Conservation (phyloP, 2,888 invertebrate species). For the Rhamphomyia laevipes region DNA sequence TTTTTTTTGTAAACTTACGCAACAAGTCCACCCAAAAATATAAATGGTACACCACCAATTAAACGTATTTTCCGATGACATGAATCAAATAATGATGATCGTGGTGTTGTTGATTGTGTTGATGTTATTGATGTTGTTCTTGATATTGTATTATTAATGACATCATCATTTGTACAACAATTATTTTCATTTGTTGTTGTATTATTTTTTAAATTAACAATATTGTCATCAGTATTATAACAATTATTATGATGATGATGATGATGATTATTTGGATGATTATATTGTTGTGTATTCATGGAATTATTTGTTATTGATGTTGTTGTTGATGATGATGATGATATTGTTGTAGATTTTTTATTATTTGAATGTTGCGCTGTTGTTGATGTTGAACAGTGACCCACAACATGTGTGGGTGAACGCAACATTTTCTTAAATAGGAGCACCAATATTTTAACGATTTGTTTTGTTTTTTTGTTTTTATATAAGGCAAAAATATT, state of each 20-base stretch:
- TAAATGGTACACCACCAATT: conserved; percentile 54
- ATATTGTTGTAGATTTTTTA: conserved; percentile 18
- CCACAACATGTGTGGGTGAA: conserved; percentile 41
- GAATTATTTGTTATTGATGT: conserved; percentile 12
- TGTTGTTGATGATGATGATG: conserved; percentile 14
- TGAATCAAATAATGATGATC: conserved; percentile 56
- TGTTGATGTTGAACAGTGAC: conserved; percentile 31
- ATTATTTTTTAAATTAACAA: conserved; percentile 5
- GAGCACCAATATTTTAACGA: conserved; percentile 20
- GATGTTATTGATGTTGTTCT: conserved; percentile 21
- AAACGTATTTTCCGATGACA: conserved; percentile 61
- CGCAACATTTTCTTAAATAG: conserved; percentile 37
- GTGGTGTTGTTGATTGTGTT: conserved; percentile 41
- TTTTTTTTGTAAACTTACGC: conserved; percentile 45
- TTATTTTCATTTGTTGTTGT: conserved; percentile 6
- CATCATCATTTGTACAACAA: conserved; percentile 9
- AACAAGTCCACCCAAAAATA: conserved; percentile 56
- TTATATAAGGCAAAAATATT: conserved; percentile 4
- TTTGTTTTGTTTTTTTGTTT: no score
- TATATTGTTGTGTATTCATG: conserved; percentile 9
- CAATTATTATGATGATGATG: conserved; percentile 1
- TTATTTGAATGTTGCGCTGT: conserved; percentile 21
- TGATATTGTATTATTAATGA: conserved; percentile 20
- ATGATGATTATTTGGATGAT: conserved; percentile 11
- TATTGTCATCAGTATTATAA: conserved; percentile 4